Conservation (phyloP, 1,140 invertebrate species). For the Drosophila erecta region DNA sequence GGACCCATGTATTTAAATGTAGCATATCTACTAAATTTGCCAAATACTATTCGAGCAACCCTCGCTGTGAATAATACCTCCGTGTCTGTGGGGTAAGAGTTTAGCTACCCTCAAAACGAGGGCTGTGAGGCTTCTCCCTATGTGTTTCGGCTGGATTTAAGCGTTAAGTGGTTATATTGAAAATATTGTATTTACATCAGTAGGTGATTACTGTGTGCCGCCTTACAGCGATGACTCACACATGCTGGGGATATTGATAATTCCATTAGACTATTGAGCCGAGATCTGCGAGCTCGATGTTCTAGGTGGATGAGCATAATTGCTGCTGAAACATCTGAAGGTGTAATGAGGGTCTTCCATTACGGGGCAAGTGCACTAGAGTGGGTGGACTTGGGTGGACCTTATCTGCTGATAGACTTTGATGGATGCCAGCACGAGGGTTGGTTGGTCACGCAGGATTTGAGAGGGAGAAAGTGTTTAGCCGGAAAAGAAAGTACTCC, state of each 20-base stretch:
- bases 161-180: slow-evolving; percentile 83
- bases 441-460: background rate
- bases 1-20: too few species aligned
- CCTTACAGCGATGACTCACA: slow-evolving; percentile 68
- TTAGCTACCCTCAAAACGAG: slow-evolving; percentile 49
- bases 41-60: background rate
- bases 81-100: slow-evolving; percentile 28
- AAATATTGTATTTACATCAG: slow-evolving; percentile 84
- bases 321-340: slow-evolving; percentile 65
- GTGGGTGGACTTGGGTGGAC: slow-evolving; percentile 22
- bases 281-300: slow-evolving; percentile 44
- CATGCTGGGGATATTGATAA: slow-evolving; percentile 69
- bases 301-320: slow-evolving; percentile 65
- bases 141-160: slow-evolving; percentile 72
- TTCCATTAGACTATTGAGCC: slow-evolving; percentile 82
- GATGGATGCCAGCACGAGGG: slow-evolving; percentile 50
- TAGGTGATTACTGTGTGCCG: slow-evolving; percentile 74
- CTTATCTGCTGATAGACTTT: slow-evolving; percentile 56
- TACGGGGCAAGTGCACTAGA: slow-evolving; percentile 30
- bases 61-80: slow-evolving; percentile 21
- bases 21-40: background rate
- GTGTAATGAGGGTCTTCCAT: slow-evolving; percentile 53
- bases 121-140: slow-evolving; percentile 38
- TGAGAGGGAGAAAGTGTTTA: slow-evolving; percentile 40
- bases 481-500: slow-evolving; percentile 35